phyloP scores from a whole-genome alignment of 2,888 invertebrate genomes.

The Eugnorisma glareosa region DNA sequence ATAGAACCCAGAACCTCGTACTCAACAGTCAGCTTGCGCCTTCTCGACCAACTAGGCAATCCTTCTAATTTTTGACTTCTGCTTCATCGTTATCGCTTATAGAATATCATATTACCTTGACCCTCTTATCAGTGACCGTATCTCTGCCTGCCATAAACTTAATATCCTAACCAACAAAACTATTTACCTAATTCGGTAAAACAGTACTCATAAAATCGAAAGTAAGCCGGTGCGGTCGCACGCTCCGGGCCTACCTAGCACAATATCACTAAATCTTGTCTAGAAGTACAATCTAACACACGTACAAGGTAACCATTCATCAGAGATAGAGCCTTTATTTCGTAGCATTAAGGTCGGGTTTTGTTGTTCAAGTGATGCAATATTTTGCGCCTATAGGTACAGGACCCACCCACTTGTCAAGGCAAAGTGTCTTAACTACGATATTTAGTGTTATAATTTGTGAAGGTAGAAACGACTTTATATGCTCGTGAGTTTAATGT shows the following conservation, averaged over 20 bases:
- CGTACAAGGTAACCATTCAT: neutral
- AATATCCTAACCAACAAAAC: slow-evolving; percentile 23
- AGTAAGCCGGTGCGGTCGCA: slow-evolving; percentile 53
- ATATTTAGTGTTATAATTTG: slow-evolving; percentile 44
- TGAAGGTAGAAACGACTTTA: slow-evolving; percentile 11
- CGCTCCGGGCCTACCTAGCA: slow-evolving; percentile 35
- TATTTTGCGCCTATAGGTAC: slow-evolving; percentile 3
- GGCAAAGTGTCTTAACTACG: slow-evolving; percentile 39
- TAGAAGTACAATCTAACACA: slow-evolving; percentile 1
- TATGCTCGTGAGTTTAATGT: neutral
- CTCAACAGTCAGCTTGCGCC: too few relatives aligned
- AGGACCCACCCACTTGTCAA: slow-evolving; percentile 48
- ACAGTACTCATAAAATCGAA: slow-evolving; percentile 28
- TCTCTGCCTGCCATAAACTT: neutral
- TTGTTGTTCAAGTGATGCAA: neutral
- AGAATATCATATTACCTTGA: neutral
- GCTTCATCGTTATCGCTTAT: neutral
- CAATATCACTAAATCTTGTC: slow-evolving; percentile 52
- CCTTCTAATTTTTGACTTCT: neutral
- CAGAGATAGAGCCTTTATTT: neutral
- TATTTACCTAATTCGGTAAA: slow-evolving; percentile 45
- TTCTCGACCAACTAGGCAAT: neutral
- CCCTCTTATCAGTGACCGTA: neutral
- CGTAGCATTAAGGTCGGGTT: neutral
- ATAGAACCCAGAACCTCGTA: too few relatives aligned